Evolutionary conservation across 2,888 invertebrate genomes (phyloP), one percentile per base, ranked within the genome.

Genomic region (Cyclophora punctaria): DNA sequence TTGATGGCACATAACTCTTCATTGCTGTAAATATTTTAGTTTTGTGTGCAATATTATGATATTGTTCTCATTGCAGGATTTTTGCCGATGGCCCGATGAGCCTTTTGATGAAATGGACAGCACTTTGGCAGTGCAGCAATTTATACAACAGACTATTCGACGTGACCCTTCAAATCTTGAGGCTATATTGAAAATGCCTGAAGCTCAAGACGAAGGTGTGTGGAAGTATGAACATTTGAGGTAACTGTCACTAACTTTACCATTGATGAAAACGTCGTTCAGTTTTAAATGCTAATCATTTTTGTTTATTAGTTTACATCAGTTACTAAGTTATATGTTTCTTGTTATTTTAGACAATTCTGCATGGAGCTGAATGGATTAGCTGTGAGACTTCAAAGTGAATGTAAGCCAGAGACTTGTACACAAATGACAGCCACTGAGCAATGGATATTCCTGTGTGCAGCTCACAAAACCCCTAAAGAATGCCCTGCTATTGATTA

Each of bases 401-500:
- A 99, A 82, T 99, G 99, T 80, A 95, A 96, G 73, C 98, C 99
- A 42, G 96, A 97, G 71, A 97, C 95, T 34, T 99, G 99, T 81
- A 97, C 96, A 55, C 99, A 99, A 88, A 99, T 99, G 99, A 99
- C 99, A 45, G 99, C 99, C 37, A 99, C 99, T 35, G 99, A 99
- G 83, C 99, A 99, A 75, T 99, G 99, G 99, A 99, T 99, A 83
- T 99, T 99, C 83, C 89, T 99, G 49, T 99, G 99, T 90, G 99
- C 99, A 52, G 99, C 99, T 44, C 99, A 99, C 81, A 99, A 99
- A 91, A 99, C 99, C 57, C 99, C 99, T 43, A 99, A 99, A 84
- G 99, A 99, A 91, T 99, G 99, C 83, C 97, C 99, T 51, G 99
- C 99, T 49, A 99, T 99, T 78, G 99, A 99, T 85, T 99, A 99